Percentiles rank a stretch among this genome's conserved stretches.
Conservation (phyloP, 1,140 invertebrate genomes). For the Lepidurus apus region DNA sequence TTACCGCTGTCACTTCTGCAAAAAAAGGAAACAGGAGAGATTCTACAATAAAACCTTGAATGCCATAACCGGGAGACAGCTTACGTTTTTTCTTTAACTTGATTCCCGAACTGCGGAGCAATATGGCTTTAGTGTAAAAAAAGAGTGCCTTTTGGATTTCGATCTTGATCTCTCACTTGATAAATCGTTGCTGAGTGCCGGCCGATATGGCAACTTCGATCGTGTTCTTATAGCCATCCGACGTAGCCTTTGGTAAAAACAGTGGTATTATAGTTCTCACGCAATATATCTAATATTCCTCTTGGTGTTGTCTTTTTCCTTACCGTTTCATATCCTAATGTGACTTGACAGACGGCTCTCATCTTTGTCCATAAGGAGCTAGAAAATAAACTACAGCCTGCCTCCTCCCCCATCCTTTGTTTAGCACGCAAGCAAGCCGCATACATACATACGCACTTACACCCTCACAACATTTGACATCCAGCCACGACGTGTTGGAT, state of each 20-base stretch:
- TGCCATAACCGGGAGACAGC: constrained; percentile 4
- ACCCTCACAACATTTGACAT: neutral
- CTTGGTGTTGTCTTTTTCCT: neutral
- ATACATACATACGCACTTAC: neutral
- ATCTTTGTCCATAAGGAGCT: neutral
- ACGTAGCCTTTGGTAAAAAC: neutral
- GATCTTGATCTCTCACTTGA: constrained; percentile 17
- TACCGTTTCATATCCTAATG: neutral
- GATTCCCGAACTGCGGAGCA: neutral
- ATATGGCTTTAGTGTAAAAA: neutral
- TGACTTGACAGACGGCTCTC: constrained; percentile 11
- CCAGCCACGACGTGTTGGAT: neutral
- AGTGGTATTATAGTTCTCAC: neutral
- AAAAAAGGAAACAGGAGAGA: neutral
- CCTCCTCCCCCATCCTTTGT: neutral
- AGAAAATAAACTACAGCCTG: neutral
- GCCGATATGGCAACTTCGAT: neutral
- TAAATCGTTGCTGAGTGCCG: neutral
- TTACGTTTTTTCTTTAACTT: neutral
- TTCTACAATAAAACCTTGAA: neutral
- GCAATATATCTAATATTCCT: neutral
- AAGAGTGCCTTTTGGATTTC: neutral
- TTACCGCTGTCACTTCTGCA: neutral
- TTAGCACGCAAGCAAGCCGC: neutral
- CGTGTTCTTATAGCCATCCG: neutral